Evolutionary conservation across 1,140 invertebrate genomes (phyloP), one percentile per base, ranked within the genome.

Genomic region (Octopus bimaculoides): DNA sequence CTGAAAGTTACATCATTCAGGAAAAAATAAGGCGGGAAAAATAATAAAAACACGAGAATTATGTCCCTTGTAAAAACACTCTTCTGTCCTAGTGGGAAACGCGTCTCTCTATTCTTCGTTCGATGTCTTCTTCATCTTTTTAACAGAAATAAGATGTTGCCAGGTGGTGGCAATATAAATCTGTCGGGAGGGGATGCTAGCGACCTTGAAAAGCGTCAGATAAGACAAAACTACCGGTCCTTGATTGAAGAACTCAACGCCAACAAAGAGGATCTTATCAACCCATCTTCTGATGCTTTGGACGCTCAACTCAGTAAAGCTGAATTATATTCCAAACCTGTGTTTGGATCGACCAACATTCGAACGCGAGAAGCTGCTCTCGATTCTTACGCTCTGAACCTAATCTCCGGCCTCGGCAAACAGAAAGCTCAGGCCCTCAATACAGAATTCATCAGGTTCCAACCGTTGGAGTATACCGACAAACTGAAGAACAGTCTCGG

Each of bases 391-490:
- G 80, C 82, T n/a, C 75, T 85, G 61, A 78, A 71, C 5, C 26
- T 84, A 54, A 84, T 85, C 54, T 81, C 85, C 52, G 80, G 82
- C 53, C 73, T 81, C 52, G 85, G 85, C 5, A 79, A 80, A 66
- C 81, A 82, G 77, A 85, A 85, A 52, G 85, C 85, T 12, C 83
- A 85, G 76, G 85, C 85, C 0, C 78, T 85, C 9, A 77, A 81
- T 54, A 84, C 83, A 82, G 85, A 85, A 41, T 84, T 85, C 80
- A 80, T 84, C 10, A 81, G 66, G 54, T 85, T 85, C 75, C 82
- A 84, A 61, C 79, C 83, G 14, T 55, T 76, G 17, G 85, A 85
- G 61, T 85, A 84, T 83, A 79, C 81, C 14, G 80, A 80, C 20
- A 83, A 83, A 81, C 71, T 85, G 77, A 71, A 71, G 14, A 20